Conservation (phyloP, 2,113 vertebrate species). For the Tiliqua scincoides region DNA sequence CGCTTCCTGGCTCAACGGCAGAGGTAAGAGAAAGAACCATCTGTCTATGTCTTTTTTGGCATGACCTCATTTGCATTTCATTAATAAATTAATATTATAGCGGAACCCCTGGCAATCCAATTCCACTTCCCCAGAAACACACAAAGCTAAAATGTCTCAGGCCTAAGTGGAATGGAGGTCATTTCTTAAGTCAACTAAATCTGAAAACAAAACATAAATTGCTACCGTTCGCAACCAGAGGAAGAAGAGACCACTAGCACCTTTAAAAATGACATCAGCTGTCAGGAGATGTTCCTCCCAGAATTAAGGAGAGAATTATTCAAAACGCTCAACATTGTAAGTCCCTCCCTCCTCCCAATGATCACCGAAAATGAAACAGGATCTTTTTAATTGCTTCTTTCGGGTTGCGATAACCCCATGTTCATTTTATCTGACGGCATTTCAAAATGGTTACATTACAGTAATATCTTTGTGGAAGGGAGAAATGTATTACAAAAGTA, state of each 20-base stretch:
- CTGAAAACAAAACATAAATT: slow-evolving; percentile 12
- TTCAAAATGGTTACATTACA: slow-evolving; percentile 51
- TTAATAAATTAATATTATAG: slow-evolving; percentile 63
- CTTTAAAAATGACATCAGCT: slow-evolving; percentile 29
- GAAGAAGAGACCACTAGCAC: slow-evolving; percentile 48
- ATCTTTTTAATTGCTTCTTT: slow-evolving; percentile 60
- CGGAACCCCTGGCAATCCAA: slow-evolving; percentile 49
- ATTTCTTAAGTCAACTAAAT: slow-evolving; percentile 66
- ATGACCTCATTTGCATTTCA: slow-evolving; percentile 61
- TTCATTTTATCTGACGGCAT: slow-evolving; percentile 51
- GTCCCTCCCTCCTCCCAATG: not conserved
- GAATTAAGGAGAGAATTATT: slow-evolving; percentile 48
- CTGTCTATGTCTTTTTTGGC: slow-evolving; percentile 54
- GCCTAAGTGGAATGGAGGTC: slow-evolving; percentile 44
- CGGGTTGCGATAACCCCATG: slow-evolving; percentile 44
- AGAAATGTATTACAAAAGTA: slow-evolving; percentile 8
- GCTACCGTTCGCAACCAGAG: slow-evolving; percentile 22
- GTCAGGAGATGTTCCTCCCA: not conserved
- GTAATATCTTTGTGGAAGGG: slow-evolving; percentile 5
- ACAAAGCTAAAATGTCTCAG: slow-evolving; percentile 50
- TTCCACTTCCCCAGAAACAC: slow-evolving; percentile 34
- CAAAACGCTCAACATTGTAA: slow-evolving; percentile 36
- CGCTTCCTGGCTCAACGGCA: slow-evolving; percentile 45
- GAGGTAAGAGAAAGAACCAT: slow-evolving; percentile 62
- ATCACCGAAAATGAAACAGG: slow-evolving; percentile 47